Base-by-base conservation (phyloP, 2,797 vertebrate species). In the Pachyuromys duprasi region DNA sequence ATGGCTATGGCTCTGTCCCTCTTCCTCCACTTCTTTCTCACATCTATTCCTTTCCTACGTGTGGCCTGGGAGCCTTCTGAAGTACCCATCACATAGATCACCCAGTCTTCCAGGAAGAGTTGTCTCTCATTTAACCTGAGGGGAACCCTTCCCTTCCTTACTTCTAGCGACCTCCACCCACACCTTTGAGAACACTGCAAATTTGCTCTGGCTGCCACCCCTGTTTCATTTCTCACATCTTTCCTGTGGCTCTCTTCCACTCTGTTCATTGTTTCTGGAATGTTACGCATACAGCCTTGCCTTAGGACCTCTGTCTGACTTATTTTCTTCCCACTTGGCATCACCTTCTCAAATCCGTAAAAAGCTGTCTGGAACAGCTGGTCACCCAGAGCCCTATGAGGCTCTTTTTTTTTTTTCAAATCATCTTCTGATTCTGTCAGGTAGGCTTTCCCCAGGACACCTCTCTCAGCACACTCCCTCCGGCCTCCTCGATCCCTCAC, bases 221-320 rank as follows among this genome's bases (percentile, higher is more conserved):
- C 62, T 3, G 62, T 8, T 28, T 0, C 9, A 20, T 45, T 80
- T 31, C 36, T 39, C 26, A 3, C 15, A 60, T 53, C 33, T 31
- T 57, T 28, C 42, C 36, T 11, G 2, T 2, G 0, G 0, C 33
- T 36, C 36, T 74, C n/a, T 42, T 5, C 17, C 22, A 5, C 7
- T 8, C 79, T 72, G 17, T 9, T 45, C 11, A 2, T 63, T 70
- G 53, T 70, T 70, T 87, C 72, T 28, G 45, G 31, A 67, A 39
- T 11, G 7, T 14, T 70, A 74, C 18, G 12, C 13, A 45, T 24
- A 24, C 36, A 33, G 28, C 11, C 65, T 31, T 36, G 75, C 53
- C 75, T 49, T 36, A 62, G 84, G 76, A 53, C 53, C 39, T 87
- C 49, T 60, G 72, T 53, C 36, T 14, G 39, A 31, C 4, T 8